Percentiles rank a stretch among this genome's conserved stretches.
Conservation (phyloP, 2,888 invertebrate species). For the Calephelis perditalis region DNA sequence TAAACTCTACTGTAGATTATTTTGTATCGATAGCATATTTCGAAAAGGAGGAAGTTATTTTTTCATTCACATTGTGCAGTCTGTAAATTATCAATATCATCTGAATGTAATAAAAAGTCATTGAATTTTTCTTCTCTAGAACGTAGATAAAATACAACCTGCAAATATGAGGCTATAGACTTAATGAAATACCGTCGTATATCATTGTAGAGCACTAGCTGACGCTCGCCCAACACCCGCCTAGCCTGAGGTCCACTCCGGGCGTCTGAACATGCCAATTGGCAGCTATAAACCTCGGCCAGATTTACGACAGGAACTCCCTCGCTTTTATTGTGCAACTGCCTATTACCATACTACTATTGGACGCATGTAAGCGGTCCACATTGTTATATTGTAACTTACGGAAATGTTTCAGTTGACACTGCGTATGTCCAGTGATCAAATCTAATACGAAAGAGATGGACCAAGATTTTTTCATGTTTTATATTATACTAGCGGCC, state of each 20-base stretch:
- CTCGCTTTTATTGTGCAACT: background rate
- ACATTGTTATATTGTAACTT: background rate
- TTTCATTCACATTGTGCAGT: no score
- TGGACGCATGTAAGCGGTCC: conserved; percentile 3
- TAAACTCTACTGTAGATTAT: no score
- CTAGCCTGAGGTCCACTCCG: background rate
- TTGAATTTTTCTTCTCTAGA: no score
- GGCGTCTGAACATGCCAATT: conserved; percentile 5
- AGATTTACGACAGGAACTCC: conserved; percentile 9
- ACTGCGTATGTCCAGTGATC: background rate
- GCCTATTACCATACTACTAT: conserved; percentile 4
- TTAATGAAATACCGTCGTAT: background rate
- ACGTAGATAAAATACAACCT: background rate
- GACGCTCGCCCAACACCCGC: background rate
- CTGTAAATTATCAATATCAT: no score
- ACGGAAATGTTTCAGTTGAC: background rate
- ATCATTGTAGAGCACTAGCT: conserved; percentile 4
- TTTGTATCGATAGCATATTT: no score
- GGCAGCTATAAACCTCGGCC: conserved; percentile 5
- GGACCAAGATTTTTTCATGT: no score
- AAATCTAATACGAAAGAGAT: no score
- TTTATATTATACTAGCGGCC: no score
- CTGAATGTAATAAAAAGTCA: no score
- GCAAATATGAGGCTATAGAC: background rate
- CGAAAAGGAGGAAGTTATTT: no score